Evolutionary conservation across 53 echinoderm and acorn worm species (phyloP).

Genomic region (Luidia sarsii): DNA sequence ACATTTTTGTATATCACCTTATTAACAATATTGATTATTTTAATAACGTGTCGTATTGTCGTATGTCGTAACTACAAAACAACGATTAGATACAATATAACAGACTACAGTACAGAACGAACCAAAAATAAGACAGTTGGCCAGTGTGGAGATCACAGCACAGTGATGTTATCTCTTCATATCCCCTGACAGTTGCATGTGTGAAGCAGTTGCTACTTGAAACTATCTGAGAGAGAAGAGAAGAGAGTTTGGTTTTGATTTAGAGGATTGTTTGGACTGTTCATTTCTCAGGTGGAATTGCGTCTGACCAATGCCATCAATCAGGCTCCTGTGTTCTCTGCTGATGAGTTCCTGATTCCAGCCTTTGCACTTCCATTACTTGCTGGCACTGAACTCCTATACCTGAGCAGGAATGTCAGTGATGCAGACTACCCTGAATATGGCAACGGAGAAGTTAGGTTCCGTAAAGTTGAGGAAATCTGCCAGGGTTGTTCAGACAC

Average conservation of each 20-base stretch:
- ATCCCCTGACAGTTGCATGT: no score
- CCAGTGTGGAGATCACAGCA: no score
- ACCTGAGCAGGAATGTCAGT: conserved; percentile 38
- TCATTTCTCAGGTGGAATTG: conserved; percentile 19
- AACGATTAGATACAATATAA: no score
- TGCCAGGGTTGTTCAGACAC: not conserved
- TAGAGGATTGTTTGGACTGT: not conserved
- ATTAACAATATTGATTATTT: no score
- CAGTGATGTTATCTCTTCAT: no score
- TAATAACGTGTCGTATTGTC: no score
- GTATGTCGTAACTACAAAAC: no score
- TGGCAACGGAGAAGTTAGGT: conserved; percentile 54
- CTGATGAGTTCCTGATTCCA: conserved; percentile 5
- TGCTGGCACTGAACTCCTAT: not conserved
- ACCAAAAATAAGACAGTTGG: no score
- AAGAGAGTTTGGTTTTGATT: not conserved
- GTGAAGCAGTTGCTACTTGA: no score
- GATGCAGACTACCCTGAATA: conserved; percentile 49
- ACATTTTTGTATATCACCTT: no score
- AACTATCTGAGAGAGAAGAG: not conserved
- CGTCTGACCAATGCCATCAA: not conserved
- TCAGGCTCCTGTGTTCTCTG: not conserved
- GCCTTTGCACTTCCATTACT: conserved; percentile 1
- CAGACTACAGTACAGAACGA: no score
- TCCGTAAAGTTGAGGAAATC: conserved; percentile 13